Evolutionary conservation across 2,888 invertebrate species (phyloP).

Genomic region (Calephelis perditalis): DNA sequence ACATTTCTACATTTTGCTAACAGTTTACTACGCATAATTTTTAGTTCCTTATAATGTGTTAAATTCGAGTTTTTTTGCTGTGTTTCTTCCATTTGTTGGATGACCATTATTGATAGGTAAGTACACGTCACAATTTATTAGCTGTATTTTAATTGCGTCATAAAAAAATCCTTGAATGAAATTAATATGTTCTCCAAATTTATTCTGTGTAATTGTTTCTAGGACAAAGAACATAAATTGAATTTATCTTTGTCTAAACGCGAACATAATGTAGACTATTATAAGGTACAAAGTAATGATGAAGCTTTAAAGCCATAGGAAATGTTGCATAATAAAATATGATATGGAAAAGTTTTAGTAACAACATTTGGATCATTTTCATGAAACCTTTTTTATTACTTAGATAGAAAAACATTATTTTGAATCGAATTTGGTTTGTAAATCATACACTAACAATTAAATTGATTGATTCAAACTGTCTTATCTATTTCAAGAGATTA

Average conservation of each 20-base stretch:
- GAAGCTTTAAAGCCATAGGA: too few species aligned
- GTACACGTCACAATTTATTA: conserved; percentile 4
- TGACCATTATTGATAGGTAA: neutral
- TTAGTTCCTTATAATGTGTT: conserved; percentile 45
- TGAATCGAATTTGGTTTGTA: too few species aligned
- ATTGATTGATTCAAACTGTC: too few species aligned
- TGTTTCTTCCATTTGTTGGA: conserved; percentile 5
- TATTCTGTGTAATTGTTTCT: conserved; percentile 4
- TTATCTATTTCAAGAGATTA: too few species aligned
- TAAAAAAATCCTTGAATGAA: conserved; percentile 4
- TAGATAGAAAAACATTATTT: too few species aligned
- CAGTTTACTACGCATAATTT: conserved; percentile 35
- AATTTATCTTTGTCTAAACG: neutral
- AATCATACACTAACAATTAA: too few species aligned
- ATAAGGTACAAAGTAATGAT: too few species aligned
- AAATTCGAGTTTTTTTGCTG: conserved; percentile 36
- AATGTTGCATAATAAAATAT: too few species aligned
- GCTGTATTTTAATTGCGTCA: conserved; percentile 2
- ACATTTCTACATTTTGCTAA: conserved; percentile 46
- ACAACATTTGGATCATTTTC: too few species aligned
- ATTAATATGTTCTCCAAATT: conserved; percentile 2
- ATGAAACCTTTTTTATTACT: too few species aligned
- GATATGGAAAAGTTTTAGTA: too few species aligned
- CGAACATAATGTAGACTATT: neutral
- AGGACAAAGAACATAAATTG: neutral